Evolutionary conservation across 2,797 vertebrate species (phyloP), one percentile per base, ranked within the genome.

Genomic region (Cyprinella venusta): DNA sequence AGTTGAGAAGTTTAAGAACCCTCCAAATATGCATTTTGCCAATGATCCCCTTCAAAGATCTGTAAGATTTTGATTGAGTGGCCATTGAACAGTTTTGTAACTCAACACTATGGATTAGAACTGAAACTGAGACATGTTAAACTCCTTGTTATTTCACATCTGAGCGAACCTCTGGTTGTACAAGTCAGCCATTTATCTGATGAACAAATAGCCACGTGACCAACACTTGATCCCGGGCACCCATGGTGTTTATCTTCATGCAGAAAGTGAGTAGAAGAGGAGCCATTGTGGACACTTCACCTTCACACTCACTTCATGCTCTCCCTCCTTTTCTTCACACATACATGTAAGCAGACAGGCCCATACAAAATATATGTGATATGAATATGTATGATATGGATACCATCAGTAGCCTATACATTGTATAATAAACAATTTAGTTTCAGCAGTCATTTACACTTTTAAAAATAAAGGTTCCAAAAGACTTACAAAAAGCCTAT

Each of bases 201-300:
- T 38, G 13, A 84, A 79, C 40, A 76, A 64, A 77, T 82, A 56
- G 61, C 81, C 70, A 69, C 24, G 40, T 84, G 83, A 86, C 24
- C 78, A 77, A 72, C 84, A 86, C 76, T 80, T 21, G 82, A 88
- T 87, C 79, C 76, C 33, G 65, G 4, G 70, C 75, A 36, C 67
- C 80, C 45, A 40, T 76, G 70, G 78, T 81, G 65, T 79, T 86
- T 77, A 69, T 77, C 72, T 64, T 54, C n/a, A 21, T 61, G 65
- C 68, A 74, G 75, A 80, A 61, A 33, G 40, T 5, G 13, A 79
- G 24, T 26, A 79, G 36, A 82, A 79, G 30, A 78, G 18, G 67
- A 71, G 76, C 70, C 45, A n/a, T 61, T 68, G 50, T 52, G 61
- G 42, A 72, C 74, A 79, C 18, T 79, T 56, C 42, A 59, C 48